Evolutionary conservation across 1,140 invertebrate genomes (phyloP).

Genomic region (Popillia japonica): DNA sequence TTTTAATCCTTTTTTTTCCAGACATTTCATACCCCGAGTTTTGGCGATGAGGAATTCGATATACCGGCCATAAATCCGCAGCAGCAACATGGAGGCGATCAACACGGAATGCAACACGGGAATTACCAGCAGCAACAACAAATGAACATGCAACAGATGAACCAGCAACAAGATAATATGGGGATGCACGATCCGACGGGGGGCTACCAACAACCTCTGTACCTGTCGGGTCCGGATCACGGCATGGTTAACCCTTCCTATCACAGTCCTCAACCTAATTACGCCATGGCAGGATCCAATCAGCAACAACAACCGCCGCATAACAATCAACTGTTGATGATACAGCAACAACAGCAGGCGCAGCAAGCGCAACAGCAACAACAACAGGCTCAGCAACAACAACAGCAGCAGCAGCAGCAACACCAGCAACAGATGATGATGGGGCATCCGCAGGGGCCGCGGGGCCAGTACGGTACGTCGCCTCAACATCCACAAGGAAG

Average conservation of each 20-base stretch:
- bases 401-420: constrained; percentile 60
- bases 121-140: constrained; percentile 64
- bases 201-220: constrained; percentile 74
- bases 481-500: constrained; percentile 68
- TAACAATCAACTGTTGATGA: constrained; percentile 35
- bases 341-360: constrained; percentile 70
- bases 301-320: constrained; percentile 41
- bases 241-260: constrained; percentile 62
- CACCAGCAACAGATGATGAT: constrained; percentile 69
- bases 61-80: constrained; percentile 77
- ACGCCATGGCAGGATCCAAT: constrained; percentile 53
- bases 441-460: constrained; percentile 62
- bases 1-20: constrained; percentile 57
- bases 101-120: constrained; percentile 58
- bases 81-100: constrained; percentile 61
- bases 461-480: constrained; percentile 63
- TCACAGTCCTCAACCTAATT: constrained; percentile 58
- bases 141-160: constrained; percentile 65
- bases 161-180: constrained; percentile 72
- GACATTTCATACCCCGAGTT: constrained; percentile 91
- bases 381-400: constrained; percentile 55
- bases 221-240: constrained; percentile 68
- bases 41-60: constrained; percentile 92
- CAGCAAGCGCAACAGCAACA: constrained; percentile 66
- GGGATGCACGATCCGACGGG: constrained; percentile 69